Conservation (phyloP, 2,113 vertebrate species). For the Sprattus sprattus region DNA sequence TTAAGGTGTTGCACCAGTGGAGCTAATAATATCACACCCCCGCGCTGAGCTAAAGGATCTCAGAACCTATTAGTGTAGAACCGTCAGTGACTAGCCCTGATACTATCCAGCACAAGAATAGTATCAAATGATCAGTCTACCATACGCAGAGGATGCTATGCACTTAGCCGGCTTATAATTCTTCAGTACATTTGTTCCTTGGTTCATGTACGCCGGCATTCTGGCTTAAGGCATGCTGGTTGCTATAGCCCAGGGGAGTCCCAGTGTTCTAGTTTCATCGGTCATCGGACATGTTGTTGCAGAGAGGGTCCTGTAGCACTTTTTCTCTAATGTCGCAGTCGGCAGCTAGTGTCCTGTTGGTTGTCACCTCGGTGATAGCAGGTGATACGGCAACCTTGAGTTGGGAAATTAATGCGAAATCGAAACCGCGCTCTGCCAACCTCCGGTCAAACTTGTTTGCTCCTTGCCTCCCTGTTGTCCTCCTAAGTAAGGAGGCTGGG, state of each 20-base stretch:
- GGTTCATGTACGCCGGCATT: neutral
- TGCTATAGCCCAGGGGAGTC: neutral
- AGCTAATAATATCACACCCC: neutral
- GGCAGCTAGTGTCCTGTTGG: neutral
- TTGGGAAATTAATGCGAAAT: neutral
- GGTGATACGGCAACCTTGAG: neutral
- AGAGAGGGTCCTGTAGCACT: neutral
- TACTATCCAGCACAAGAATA: no score
- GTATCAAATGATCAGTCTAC: no score
- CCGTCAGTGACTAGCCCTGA: neutral
- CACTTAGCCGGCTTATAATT: no score
- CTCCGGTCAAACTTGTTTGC: conserved; percentile 30
- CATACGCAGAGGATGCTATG: no score
- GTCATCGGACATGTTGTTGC: neutral
- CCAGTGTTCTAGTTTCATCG: neutral
- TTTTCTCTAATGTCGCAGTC: neutral
- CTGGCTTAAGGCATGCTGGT: neutral
- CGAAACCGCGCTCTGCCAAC: neutral
- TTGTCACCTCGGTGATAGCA: neutral
- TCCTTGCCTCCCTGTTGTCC: conserved; percentile 31
- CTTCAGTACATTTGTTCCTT: neutral
- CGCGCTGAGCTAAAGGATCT: neutral
- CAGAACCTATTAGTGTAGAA: neutral
- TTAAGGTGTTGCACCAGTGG: neutral
- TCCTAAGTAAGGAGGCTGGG: conserved; percentile 51